These are phyloP conservation scores for Creontiades dilutus DNA, from an alignment of 2,888 invertebrate genomes.

Conservation along the genomic window DNA sequence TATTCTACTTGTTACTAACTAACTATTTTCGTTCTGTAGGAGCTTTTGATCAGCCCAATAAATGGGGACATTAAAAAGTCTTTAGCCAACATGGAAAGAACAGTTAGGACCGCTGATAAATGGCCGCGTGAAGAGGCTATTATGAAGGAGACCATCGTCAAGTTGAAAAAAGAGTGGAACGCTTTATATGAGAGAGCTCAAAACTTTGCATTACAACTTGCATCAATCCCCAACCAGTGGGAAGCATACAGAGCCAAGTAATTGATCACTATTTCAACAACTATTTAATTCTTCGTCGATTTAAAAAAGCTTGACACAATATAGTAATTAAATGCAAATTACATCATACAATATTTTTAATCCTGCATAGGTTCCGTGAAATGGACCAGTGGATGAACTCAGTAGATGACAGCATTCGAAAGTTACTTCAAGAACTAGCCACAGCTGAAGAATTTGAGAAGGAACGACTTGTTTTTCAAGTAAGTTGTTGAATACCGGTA, in stretches of 20 bases:
- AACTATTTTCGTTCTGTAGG: slow-evolving; percentile 69
- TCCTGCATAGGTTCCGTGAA: slow-evolving; percentile 82
- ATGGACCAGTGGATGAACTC: slow-evolving; percentile 95
- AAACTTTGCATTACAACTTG: slow-evolving; percentile 85
- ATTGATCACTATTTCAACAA: not conserved
- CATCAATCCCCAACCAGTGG: slow-evolving; percentile 95
- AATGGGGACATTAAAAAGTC: slow-evolving; percentile 84
- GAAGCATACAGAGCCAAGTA: slow-evolving; percentile 88
- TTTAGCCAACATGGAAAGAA: slow-evolving; percentile 87
- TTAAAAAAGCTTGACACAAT: too few relatives aligned
- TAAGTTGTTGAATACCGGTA: not conserved
- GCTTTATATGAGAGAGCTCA: slow-evolving; percentile 86
- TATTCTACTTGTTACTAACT: not conserved
- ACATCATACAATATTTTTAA: not conserved
- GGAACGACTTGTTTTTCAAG: slow-evolving; percentile 88
- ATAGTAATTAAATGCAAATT: too few relatives aligned
- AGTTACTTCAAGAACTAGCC: slow-evolving; percentile 90
- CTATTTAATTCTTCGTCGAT: too few relatives aligned
- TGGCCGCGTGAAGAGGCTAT: slow-evolving; percentile 82
- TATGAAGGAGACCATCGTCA: slow-evolving; percentile 83
- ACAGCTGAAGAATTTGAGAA: slow-evolving; percentile 93
- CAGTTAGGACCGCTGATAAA: slow-evolving; percentile 79
- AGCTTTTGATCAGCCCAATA: slow-evolving; percentile 80
- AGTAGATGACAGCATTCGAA: slow-evolving; percentile 90
- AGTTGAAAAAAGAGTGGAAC: slow-evolving; percentile 88